A percentile compares a stretch with the other conserved stretches of the same genome.
These are phyloP conservation scores for Teleiodes luculella DNA, from an alignment of 2,888 invertebrate genomes.

Conservation along the genomic window DNA sequence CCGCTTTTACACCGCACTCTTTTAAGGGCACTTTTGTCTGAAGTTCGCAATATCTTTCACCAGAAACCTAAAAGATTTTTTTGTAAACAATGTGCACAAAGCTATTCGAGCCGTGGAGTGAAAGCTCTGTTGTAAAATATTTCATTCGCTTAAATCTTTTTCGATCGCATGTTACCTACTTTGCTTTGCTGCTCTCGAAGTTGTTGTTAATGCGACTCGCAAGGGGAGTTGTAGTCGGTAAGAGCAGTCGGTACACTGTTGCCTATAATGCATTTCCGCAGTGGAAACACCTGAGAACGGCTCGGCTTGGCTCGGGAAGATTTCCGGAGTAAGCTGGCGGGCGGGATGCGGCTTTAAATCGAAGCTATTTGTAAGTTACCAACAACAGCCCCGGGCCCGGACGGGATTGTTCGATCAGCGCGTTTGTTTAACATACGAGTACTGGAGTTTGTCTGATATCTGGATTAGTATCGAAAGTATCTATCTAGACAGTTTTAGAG, in stretches of 20 bases:
- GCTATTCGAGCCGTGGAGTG: neutral
- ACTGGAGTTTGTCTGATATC: neutral
- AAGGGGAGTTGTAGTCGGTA: neutral
- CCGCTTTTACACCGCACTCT: neutral
- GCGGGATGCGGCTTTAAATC: neutral
- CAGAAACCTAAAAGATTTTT: no score
- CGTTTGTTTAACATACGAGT: no score
- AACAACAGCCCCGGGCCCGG: neutral
- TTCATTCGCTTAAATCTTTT: conserved; percentile 8
- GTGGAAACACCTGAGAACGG: conserved; percentile 9
- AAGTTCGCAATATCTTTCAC: neutral
- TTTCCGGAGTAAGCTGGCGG: no score
- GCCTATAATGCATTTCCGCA: conserved; percentile 9
- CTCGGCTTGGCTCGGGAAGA: neutral
- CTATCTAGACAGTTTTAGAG: no score
- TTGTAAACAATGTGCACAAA: neutral
- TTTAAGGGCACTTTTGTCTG: neutral
- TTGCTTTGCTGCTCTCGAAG: neutral
- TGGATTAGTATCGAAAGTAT: neutral
- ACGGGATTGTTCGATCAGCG: neutral
- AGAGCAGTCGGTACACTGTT: neutral
- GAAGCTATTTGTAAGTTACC: conserved; percentile 13
- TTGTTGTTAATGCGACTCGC: conserved; percentile 5
- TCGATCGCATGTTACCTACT: conserved; percentile 4
- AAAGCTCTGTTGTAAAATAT: conserved; percentile 1